Evolutionary conservation across 2,888 invertebrate species (phyloP), one percentile per base, ranked within the genome.

Genomic region (Hirtodrosophila histrioides): DNA sequence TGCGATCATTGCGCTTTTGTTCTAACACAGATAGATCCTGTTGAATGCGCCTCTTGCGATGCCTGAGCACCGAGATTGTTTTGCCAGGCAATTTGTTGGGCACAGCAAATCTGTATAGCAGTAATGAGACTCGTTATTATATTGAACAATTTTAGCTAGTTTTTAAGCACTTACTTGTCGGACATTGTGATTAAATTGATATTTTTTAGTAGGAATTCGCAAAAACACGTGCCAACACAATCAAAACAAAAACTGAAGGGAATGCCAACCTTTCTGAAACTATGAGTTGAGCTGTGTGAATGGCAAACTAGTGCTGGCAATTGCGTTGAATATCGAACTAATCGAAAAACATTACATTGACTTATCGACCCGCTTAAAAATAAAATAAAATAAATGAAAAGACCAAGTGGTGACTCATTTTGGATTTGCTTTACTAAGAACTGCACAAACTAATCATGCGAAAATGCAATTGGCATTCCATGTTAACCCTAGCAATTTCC

Each of bases 61-160:
- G 92, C n/a, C 89, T 88, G 10, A 92, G 86, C 36, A 92, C 89
- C 4, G 91, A 90, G 0, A 92, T 89, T 49, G 91, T 91, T 80
- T 92, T 92, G 10, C 91, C 91, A 17, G 92, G 92, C 41, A 92
- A 66, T 79, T 92, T 92, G 64, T 92, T 92, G 11, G 92, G 88
- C 4, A 92, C 90, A 0, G 92, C 91, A 74, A 91, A 92, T 83
- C 92, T 92, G 39, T 27, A 2, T 12, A n/a, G 17, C 0, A 31
- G 8, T 8, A 9, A 31, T 33, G 0, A 37, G 11, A 4, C 48
- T 9, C 8, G 4, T 58, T 40, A 46, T 1, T 0, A 10, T 24
- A 10, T n/a, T 36, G 24, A n/a, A 9, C 8, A 12, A 10, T 9
- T n/a, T 48, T 12, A 40, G 4, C 4, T 10, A 51, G n/a, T 44